Conservation (phyloP, 2,888 invertebrate species). For the Leptinotarsa haldemani region DNA sequence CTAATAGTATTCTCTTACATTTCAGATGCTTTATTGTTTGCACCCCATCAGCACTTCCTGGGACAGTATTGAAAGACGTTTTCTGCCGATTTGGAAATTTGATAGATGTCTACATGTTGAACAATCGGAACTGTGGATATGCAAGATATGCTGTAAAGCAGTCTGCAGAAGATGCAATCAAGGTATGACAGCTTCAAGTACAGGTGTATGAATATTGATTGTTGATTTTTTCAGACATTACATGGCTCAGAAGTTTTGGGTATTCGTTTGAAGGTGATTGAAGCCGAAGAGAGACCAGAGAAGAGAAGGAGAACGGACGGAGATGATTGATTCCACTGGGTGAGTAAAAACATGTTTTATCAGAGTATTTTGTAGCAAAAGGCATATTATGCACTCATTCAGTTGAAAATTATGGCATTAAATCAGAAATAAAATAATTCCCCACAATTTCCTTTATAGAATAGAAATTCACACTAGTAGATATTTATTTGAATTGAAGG, state of each 20-base stretch:
- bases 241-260: slow-evolving; percentile 92
- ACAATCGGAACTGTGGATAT: slow-evolving; percentile 92
- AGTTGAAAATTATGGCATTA: neutral
- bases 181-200: slow-evolving; percentile 62
- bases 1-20: slow-evolving; percentile 20
- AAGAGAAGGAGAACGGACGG: slow-evolving; percentile 28
- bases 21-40: slow-evolving; percentile 75
- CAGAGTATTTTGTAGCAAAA: neutral
- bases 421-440: neutral
- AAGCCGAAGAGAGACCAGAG: slow-evolving; percentile 80
- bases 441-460: too few species aligned
- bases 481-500: too few species aligned
- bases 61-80: slow-evolving; percentile 84
- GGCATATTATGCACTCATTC: neutral
- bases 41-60: slow-evolving; percentile 76
- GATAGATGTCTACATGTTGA: slow-evolving; percentile 89
- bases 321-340: slow-evolving; percentile 1
- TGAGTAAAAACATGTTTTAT: neutral
- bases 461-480: too few species aligned
- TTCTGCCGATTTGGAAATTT: slow-evolving; percentile 92
- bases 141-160: slow-evolving; percentile 84
- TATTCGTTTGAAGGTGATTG: slow-evolving; percentile 86
- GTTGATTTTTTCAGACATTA: slow-evolving; percentile 64
- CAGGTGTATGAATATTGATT: slow-evolving; percentile 11
- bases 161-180: slow-evolving; percentile 82